Conservation (phyloP, 2,888 invertebrate genomes). For the Cheilosia vernalis region DNA sequence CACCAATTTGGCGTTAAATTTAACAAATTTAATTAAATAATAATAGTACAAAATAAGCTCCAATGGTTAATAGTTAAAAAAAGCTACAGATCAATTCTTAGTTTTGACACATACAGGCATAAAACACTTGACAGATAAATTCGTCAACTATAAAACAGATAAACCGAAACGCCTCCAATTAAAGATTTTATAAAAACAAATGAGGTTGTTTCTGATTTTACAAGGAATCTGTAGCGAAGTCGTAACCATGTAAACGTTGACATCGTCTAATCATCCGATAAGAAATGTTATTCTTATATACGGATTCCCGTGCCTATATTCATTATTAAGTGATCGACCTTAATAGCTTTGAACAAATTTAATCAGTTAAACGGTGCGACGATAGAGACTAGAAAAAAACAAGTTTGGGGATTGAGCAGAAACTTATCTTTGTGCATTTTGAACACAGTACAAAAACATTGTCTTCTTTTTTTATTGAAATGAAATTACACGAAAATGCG, state of each 20-base stretch:
- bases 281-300: conserved; percentile 29
- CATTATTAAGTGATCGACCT: conserved; percentile 47
- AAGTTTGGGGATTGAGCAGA: conserved; percentile 2
- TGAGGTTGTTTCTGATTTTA: not conserved
- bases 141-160: not conserved
- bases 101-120: conserved; percentile 30
- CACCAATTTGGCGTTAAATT: no score
- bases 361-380: conserved; percentile 18
- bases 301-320: conserved; percentile 15
- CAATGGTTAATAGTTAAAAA: no score
- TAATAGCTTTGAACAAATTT: conserved; percentile 37
- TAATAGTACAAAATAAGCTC: no score
- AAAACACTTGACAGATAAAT: conserved; percentile 49
- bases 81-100: conserved; percentile 5
- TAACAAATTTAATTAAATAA: no score
- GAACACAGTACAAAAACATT: not conserved
- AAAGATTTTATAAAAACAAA: not conserved
- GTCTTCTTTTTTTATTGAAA: not conserved
- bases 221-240: not conserved
- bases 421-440: conserved; percentile 3
- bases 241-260: conserved; percentile 7
- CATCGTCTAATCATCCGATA: conserved; percentile 33
- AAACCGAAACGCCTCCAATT: not conserved
- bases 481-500: conserved; percentile 16
- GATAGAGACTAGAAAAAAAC: not conserved